A percentile compares a stretch with the other conserved stretches of the same genome.
phyloP scores from a whole-genome alignment of 2,888 invertebrate species.

The Orchesella flavescens region DNA sequence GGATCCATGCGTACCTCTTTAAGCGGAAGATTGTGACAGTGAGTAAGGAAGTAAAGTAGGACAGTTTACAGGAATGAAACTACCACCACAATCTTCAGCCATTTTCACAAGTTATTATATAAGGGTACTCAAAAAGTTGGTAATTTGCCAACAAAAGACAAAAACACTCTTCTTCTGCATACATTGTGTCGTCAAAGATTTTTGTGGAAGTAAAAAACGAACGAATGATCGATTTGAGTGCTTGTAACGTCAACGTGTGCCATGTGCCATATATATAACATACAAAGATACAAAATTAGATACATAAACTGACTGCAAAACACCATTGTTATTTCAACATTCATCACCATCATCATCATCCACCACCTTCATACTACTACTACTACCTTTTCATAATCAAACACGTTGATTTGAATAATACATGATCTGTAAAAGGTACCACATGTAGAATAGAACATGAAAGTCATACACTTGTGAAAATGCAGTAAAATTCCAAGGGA shows the following conservation, averaged over 20 bases:
- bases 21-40: constrained; percentile 37
- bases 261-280: not conserved
- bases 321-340: constrained; percentile 1
- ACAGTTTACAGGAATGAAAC: constrained; percentile 43
- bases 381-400: not conserved
- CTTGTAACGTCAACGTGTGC: not conserved
- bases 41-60: constrained; percentile 61
- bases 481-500: not conserved
- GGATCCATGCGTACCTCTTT: not conserved
- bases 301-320: not conserved
- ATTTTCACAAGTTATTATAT: constrained; percentile 33
- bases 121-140: constrained; percentile 47
- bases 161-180: constrained; percentile 10
- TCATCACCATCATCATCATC: not conserved
- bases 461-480: not conserved
- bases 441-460: constrained; percentile 7
- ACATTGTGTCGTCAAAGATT: constrained; percentile 3
- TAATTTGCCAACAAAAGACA: constrained; percentile 46
- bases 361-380: not conserved
- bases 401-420: too few relatives aligned
- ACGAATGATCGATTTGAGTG: not conserved
- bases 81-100: constrained; percentile 11
- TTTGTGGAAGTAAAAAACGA: constrained; percentile 13
- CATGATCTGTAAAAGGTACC: constrained; percentile 27
- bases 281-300: constrained; percentile 7